These are phyloP conservation scores for Acronicta psi DNA, from an alignment of 2,888 invertebrate species.

Conservation along the genomic window DNA sequence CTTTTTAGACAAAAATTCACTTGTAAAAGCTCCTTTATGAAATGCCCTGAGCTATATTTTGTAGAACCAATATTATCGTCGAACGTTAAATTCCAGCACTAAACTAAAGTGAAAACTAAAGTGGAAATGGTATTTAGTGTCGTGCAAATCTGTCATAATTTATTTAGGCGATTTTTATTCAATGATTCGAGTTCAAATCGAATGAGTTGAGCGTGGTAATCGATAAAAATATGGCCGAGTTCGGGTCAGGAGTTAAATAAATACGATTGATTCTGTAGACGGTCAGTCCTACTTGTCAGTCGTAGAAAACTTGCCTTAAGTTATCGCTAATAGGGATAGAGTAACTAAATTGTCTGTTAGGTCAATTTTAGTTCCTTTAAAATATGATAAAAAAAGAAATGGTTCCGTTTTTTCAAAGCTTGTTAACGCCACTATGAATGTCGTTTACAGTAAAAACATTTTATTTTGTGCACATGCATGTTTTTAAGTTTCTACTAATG, in stretches of 20 bases:
- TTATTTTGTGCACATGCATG: neutral
- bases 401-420: neutral
- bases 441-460: neutral
- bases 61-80: too few species aligned
- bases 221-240: neutral
- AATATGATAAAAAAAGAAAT: neutral
- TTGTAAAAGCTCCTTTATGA: neutral
- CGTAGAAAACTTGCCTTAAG: slow-evolving; percentile 28
- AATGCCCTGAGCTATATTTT: too few species aligned
- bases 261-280: slow-evolving; percentile 3
- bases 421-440: neutral
- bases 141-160: slow-evolving; percentile 21
- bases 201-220: neutral
- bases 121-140: neutral
- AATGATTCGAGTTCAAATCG: slow-evolving; percentile 12
- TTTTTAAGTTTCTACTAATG: neutral
- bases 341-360: slow-evolving; percentile 33
- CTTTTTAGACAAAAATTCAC: neutral
- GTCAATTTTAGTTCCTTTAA: slow-evolving; percentile 23
- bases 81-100: neutral
- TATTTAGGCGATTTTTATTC: slow-evolving; percentile 27
- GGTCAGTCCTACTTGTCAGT: slow-evolving; percentile 7
- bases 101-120: neutral
- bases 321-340: slow-evolving; percentile 22
- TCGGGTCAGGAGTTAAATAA: slow-evolving; percentile 5